Base-by-base conservation (phyloP, 2,113 vertebrate genomes). In the Tor tambroides region DNA sequence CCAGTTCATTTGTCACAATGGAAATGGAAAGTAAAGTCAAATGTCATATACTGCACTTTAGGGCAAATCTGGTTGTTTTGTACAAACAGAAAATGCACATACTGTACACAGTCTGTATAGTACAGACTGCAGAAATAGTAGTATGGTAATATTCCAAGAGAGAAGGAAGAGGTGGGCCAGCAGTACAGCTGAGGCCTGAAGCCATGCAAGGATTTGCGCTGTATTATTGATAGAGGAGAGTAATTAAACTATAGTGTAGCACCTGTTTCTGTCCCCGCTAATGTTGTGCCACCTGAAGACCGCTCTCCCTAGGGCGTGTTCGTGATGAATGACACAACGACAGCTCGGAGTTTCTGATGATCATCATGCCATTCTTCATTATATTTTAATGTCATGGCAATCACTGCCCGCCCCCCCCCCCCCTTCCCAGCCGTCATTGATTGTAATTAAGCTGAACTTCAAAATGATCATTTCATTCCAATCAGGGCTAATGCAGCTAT, bases 181-280 rank as follows among this genome's bases (percentile, higher is more conserved):
- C 84, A 85, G 90, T 88, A 90, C 85, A 92, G 88, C 87, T 72
- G 85, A 88, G 85, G 93, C 94, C 91, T 89, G 80, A 38, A 93
- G 94, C 91, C 89, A 91, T 92, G 91, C 85, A 89, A 82, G 89
- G 88, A 89, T 93, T 89, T 91, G 87, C 90, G 90, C 43, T 76
- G 88, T 92, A 93, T 95, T 94, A 95, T 94, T 95, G 93, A 95
- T 95, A 91, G 94, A 94, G 92, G 87, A 92, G 92, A 92, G 92
- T 95, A 93, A 95, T 95, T 94, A 93, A 89, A 92, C 91, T 92
- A 90, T 91, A 92, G 82, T 80, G 85, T 74, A 92, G 91, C 95
- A 95, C 94, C 94, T 95, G 95, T 95, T 94, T 94, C 93, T 90
- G 90, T 93, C 90, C 92, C 75, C 49, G 80, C 87, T 88, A 93